A percentile compares a stretch with the other conserved stretches of the same genome.
These are phyloP conservation scores for Streptopelia turtur DNA, from an alignment of 2,797 vertebrate genomes.

Conservation along the genomic window DNA sequence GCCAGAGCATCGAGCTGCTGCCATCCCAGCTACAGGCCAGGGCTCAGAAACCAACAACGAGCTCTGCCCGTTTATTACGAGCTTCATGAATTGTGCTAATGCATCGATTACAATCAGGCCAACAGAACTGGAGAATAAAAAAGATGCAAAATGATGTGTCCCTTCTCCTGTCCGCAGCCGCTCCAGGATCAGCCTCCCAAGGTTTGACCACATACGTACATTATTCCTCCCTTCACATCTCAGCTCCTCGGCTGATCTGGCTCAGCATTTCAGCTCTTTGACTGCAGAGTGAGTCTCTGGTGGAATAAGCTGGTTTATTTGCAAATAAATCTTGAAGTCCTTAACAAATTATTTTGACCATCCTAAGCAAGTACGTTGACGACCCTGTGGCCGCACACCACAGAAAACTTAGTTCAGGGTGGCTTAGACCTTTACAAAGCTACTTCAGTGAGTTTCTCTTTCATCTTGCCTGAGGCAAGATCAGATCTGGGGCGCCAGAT, in stretches of 20 bases:
- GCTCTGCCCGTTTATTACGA: neutral
- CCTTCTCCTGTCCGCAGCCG: neutral
- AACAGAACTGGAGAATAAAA: neutral
- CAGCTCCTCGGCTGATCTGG: neutral
- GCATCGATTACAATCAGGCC: neutral
- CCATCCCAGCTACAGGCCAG: fast-evolving
- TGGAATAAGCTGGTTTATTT: neutral
- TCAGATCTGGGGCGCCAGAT: neutral
- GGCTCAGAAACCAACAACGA: neutral
- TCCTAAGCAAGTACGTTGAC: neutral
- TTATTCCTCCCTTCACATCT: fast-evolving
- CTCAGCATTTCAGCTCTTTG: neutral
- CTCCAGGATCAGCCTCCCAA: too few relatives aligned
- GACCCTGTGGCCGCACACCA: neutral
- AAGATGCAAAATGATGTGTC: neutral
- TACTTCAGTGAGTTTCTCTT: neutral
- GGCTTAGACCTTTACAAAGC: neutral
- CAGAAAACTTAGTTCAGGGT: neutral
- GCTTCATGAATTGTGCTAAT: neutral
- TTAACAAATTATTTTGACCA: neutral
- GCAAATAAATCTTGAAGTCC: neutral
- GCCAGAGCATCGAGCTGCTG: fast-evolving
- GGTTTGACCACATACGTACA: too few relatives aligned
- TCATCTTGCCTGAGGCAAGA: neutral
- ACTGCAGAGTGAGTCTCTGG: neutral